These are phyloP conservation scores for Cheilosia urbana DNA, from an alignment of 2,888 invertebrate genomes.

Conservation along the genomic window DNA sequence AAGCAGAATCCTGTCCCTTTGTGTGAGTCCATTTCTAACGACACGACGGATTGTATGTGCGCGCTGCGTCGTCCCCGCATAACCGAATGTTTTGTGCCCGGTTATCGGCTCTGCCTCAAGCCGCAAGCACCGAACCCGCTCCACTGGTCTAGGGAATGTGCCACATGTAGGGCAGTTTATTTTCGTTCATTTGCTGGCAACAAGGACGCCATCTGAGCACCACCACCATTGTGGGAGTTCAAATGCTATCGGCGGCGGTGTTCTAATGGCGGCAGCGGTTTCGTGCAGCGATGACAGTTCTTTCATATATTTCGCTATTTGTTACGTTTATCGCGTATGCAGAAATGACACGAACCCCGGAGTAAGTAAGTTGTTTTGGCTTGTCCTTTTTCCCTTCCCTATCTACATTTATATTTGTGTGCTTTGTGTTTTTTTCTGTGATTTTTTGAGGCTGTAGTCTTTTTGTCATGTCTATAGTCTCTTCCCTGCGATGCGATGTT, in stretches of 20 bases:
- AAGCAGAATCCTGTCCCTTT: conserved; percentile 43
- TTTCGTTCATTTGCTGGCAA: conserved; percentile 53
- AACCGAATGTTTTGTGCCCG: conserved; percentile 63
- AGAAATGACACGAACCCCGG: conserved; percentile 44
- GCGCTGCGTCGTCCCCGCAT: conserved; percentile 18
- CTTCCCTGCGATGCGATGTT: conserved; percentile 3
- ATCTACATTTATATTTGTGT: neutral
- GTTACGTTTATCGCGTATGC: conserved; percentile 62
- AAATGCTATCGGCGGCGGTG: conserved; percentile 58
- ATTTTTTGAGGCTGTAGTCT: conserved; percentile 13
- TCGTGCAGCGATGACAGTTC: conserved; percentile 67
- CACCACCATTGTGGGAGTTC: conserved; percentile 2
- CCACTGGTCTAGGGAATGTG: conserved; percentile 34
- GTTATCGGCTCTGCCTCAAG: conserved; percentile 65
- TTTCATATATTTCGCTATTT: conserved; percentile 60
- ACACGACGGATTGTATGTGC: conserved; percentile 2
- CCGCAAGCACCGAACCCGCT: conserved; percentile 22
- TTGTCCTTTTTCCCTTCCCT: conserved; percentile 5
- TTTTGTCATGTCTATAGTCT: neutral
- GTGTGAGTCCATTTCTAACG: conserved; percentile 41
- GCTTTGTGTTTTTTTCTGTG: neutral
- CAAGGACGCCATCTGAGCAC: conserved; percentile 29
- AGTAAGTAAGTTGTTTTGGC: conserved; percentile 22
- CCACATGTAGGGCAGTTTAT: conserved; percentile 48
- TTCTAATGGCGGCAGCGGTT: conserved; percentile 62